Conservation (phyloP, 1,140 invertebrate genomes). For the Conopomorpha cramerella region DNA sequence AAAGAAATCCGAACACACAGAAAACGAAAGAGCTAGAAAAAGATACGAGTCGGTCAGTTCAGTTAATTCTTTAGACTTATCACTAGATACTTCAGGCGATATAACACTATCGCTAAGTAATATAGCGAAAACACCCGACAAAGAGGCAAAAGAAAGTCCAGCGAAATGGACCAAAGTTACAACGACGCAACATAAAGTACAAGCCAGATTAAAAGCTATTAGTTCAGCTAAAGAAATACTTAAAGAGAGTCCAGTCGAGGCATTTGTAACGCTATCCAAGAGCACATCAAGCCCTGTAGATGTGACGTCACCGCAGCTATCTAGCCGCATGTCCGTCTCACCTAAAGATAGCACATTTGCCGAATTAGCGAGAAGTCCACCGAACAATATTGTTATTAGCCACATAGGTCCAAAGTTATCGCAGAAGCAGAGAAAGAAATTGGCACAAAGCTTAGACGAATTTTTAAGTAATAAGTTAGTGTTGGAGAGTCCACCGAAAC, state of each 20-base stretch:
- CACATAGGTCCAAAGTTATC: slow-evolving; percentile 61
- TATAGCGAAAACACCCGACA: slow-evolving; percentile 33
- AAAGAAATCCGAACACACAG: slow-evolving; percentile 50
- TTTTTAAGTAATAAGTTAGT: slow-evolving; percentile 38
- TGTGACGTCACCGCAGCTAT: slow-evolving; percentile 23
- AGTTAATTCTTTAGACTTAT: slow-evolving; percentile 42
- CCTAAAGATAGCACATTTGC: slow-evolving; percentile 22
- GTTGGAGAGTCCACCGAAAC: slow-evolving; percentile 29
- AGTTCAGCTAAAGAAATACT: slow-evolving; percentile 45
- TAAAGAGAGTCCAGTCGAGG: slow-evolving; percentile 30
- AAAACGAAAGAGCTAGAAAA: slow-evolving; percentile 48
- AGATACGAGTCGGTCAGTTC: slow-evolving; percentile 54
- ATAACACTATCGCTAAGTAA: slow-evolving; percentile 44
- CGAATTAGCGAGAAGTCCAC: slow-evolving; percentile 19
- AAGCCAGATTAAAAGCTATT: slow-evolving; percentile 57
- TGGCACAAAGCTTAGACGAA: slow-evolving; percentile 37
- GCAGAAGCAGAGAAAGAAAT: slow-evolving; percentile 66
- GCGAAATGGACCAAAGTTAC: slow-evolving; percentile 46
- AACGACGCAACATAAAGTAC: slow-evolving; percentile 43
- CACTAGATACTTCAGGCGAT: slow-evolving; percentile 38
- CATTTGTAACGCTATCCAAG: slow-evolving; percentile 40
- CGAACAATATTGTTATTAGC: slow-evolving; percentile 34
- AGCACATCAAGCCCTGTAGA: slow-evolving; percentile 15
- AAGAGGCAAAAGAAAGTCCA: slow-evolving; percentile 20
- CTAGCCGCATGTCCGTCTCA: slow-evolving; percentile 32